Evolutionary conservation across 2,113 vertebrate genomes (phyloP).

Genomic region (Rana temporaria): DNA sequence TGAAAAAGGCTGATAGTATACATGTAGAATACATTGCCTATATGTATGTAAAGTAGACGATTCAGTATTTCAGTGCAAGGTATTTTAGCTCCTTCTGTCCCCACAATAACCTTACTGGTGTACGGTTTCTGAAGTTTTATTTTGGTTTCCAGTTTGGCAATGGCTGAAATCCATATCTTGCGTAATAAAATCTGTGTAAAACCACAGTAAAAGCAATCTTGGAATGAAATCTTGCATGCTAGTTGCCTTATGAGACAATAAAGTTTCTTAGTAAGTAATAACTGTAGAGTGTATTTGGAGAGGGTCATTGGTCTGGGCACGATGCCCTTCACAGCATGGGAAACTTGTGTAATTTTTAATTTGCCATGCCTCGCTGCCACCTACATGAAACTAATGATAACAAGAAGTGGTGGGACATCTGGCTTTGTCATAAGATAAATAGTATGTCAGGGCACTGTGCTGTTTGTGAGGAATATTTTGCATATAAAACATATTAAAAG

Average conservation of each 20-base stretch:
- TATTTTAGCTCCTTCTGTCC: too few species aligned
- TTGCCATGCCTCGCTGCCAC: not conserved
- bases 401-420: not conserved
- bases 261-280: constrained; percentile 68
- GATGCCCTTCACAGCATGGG: constrained; percentile 14
- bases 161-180: constrained; percentile 50
- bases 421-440: too few species aligned
- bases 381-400: not conserved
- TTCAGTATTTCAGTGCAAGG: too few species aligned
- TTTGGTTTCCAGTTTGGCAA: not conserved
- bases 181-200: constrained; percentile 31
- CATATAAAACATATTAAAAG: too few species aligned
- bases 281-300: constrained; percentile 57
- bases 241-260: constrained; percentile 68
- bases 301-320: constrained; percentile 15
- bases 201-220: constrained; percentile 58
- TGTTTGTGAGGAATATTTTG: too few species aligned
- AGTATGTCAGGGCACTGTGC: too few species aligned
- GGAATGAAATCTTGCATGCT: constrained; percentile 61
- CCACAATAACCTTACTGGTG: too few species aligned
- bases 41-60: too few species aligned
- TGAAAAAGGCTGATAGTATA: too few species aligned
- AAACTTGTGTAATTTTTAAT: not conserved
- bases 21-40: too few species aligned
- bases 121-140: too few species aligned